Evolutionary conservation across 2,888 invertebrate genomes (phyloP), one percentile per base, ranked within the genome.

Genomic region (Scaptomyza caliginosa): DNA sequence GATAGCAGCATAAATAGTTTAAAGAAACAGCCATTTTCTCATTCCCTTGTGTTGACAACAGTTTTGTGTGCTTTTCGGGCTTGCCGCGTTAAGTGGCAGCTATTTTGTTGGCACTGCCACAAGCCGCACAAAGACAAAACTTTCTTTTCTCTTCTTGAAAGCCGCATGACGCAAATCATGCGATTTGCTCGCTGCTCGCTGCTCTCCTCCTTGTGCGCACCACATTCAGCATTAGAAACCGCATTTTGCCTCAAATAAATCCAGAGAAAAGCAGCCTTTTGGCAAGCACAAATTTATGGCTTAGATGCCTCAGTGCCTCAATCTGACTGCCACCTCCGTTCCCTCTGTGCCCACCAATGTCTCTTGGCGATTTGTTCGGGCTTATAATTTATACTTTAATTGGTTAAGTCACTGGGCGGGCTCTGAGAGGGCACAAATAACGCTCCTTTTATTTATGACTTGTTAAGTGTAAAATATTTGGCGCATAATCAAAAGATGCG

Each of bases 371-470:
- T 71, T 85, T 81, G 82, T 77, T 79, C 50, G 32, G 60, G 67
- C 77, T 79, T 87, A 85, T 84, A 84, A 87, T 70, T 83, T 79
- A 87, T 74, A 68, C 77, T 87, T 83, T 83, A 83, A 84, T 87
- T 84, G 83, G 83, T 86, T 60, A 85, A 74, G 76, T 56, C 74
- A 28, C 49, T 72, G 45, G 68, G 55, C 79, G 70, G 68, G 55
- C 79, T 67, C 66, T 68, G 64, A 58, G 54, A 17, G 34, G 46
- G 42, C 30, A 21, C 26, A 42, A 56, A 48, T 46, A 38, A 5
- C 34, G 42, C 34, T 4, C 32, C 2, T 57, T 58, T 82, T 85
- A 86, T 84, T 84, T 84, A 84, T 87, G 75, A 66, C 66, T 52
- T 50, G 63, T 73, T 72, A 70, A 77, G 70, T 85, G 74, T 85